Evolutionary conservation across 53 echinoderm and acorn worm genomes (phyloP).

Genomic region (Arbacia lixula): DNA sequence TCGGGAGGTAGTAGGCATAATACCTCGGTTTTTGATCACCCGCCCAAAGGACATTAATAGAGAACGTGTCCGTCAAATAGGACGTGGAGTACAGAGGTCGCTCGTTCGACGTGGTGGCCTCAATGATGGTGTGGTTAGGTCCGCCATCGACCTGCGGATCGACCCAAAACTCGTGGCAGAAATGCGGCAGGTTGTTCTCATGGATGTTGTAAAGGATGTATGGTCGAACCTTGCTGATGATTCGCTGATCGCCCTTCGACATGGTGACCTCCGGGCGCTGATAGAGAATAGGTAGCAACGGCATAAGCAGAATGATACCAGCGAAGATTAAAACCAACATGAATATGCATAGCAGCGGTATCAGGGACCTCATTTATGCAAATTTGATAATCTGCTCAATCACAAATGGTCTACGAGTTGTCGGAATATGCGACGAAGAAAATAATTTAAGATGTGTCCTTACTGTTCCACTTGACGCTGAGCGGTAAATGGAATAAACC

Average conservation of each 20-base stretch:
- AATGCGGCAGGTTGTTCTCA: not conserved
- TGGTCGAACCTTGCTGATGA: not conserved
- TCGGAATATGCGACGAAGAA: no score
- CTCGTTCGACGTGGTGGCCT: not conserved
- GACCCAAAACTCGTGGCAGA: not conserved
- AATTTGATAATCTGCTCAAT: no score
- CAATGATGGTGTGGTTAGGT: not conserved
- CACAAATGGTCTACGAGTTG: no score
- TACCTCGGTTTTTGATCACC: not conserved
- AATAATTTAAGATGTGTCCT: no score
- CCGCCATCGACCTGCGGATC: not conserved
- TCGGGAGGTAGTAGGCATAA: not conserved
- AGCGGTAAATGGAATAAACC: no score
- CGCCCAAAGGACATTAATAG: not conserved
- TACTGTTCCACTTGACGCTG: no score
- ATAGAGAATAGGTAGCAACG: not conserved
- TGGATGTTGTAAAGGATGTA: not conserved
- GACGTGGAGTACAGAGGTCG: not conserved
- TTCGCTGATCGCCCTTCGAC: not conserved
- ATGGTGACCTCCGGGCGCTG: not conserved
- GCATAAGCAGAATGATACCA: not conserved
- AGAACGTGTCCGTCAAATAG: not conserved
- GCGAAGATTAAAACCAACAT: no score
- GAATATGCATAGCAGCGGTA: no score
- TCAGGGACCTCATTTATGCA: no score